phyloP scores from a whole-genome alignment of 2,888 invertebrate genomes.

The Microchrysa polita region DNA sequence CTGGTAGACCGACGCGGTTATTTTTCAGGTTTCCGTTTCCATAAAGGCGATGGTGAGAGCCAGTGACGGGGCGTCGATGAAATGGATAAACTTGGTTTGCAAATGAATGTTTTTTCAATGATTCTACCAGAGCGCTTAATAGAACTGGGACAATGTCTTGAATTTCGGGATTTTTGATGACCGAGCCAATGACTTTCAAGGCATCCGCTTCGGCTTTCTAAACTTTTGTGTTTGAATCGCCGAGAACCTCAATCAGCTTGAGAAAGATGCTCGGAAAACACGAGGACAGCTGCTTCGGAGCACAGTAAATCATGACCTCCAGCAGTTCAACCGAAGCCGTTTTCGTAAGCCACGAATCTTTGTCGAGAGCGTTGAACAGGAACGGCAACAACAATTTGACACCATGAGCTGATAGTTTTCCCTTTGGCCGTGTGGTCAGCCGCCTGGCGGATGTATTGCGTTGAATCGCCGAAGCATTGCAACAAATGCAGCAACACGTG shows the following conservation, averaged over 20 bases:
- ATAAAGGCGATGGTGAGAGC: slow-evolving; percentile 98
- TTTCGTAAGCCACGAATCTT: slow-evolving; percentile 99
- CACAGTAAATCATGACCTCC: slow-evolving; percentile 99
- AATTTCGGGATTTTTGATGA: slow-evolving; percentile 98
- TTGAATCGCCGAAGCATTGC: slow-evolving; percentile 94
- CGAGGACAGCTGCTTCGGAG: slow-evolving; percentile 97
- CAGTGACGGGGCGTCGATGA: slow-evolving; percentile 97
- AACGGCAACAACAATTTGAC: slow-evolving; percentile 97
- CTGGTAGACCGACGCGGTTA: no score
- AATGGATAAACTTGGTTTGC: slow-evolving; percentile 98
- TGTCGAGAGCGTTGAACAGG: slow-evolving; percentile 90
- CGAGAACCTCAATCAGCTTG: slow-evolving; percentile 93
- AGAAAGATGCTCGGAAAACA: slow-evolving; percentile 98
- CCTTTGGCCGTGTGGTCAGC: slow-evolving; percentile 96
- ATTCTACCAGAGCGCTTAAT: slow-evolving; percentile 93
- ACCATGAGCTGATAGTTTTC: slow-evolving; percentile 94
- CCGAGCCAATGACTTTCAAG: slow-evolving; percentile 94
- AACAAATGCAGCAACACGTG: slow-evolving; percentile 95
- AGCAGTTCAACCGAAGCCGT: slow-evolving; percentile 94
- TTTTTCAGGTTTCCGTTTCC: slow-evolving; percentile 98
- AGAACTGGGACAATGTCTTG: slow-evolving; percentile 91
- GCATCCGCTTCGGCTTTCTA: slow-evolving; percentile 97
- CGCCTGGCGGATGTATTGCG: slow-evolving; percentile 94
- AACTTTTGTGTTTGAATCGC: slow-evolving; percentile 97
- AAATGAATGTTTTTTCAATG: slow-evolving; percentile 92